Evolutionary conservation across 1,140 invertebrate species (phyloP).

Genomic region (Drosophila tsacasi): DNA sequence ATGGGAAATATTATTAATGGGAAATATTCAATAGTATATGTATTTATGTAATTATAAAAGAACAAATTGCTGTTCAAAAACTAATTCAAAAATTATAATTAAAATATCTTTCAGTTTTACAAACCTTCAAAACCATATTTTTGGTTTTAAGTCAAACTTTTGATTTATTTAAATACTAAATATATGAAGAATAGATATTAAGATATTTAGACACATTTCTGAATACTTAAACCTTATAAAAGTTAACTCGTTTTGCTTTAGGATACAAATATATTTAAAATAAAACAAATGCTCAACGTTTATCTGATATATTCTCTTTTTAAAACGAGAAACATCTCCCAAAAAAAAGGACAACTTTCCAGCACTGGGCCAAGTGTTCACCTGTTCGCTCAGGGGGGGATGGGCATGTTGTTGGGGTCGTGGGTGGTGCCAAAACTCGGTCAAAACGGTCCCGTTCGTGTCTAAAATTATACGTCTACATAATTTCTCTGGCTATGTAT

Average conservation of each 20-base stretch:
- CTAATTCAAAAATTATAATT: background rate
- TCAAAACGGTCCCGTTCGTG: conserved; percentile 64
- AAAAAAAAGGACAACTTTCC: background rate
- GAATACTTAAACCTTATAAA: background rate
- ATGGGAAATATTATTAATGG: no score
- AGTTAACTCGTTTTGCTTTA: background rate
- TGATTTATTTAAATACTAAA: background rate
- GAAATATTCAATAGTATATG: no score
- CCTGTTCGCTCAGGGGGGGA: conserved; percentile 33
- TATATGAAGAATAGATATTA: background rate
- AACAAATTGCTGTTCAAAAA: no score
- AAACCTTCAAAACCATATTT: background rate
- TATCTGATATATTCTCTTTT: background rate
- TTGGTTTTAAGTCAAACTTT: background rate
- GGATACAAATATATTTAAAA: no score
- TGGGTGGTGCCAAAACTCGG: conserved; percentile 63
- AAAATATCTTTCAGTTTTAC: background rate
- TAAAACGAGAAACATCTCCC: background rate
- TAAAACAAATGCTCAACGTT: no score
- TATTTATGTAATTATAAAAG: no score
- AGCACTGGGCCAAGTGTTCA: conserved; percentile 54
- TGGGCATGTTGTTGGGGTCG: conserved; percentile 1
- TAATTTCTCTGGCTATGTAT: conserved; percentile 55
- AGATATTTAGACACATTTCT: background rate
- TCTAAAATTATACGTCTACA: conserved; percentile 74